phyloP scores from a whole-genome alignment of 2,113 vertebrate genomes.

The Etheostoma cragini region DNA sequence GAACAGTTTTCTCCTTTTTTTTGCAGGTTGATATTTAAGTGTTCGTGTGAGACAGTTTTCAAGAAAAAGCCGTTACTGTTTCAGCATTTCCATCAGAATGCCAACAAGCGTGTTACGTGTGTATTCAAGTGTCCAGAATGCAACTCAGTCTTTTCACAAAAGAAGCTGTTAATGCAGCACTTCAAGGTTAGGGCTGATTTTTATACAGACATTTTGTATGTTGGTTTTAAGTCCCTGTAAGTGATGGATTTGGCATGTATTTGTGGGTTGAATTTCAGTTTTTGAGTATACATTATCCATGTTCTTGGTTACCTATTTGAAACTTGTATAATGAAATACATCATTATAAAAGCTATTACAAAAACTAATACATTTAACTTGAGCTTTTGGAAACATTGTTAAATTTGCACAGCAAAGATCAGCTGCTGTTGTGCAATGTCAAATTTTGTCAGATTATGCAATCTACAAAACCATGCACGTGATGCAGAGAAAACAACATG shows the following conservation, averaged over 20 bases:
- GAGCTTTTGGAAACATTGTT: background rate
- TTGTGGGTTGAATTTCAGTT: background rate
- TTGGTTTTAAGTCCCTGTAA: background rate
- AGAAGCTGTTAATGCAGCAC: slow-evolving; percentile 92
- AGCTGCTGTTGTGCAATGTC: background rate
- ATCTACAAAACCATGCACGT: background rate
- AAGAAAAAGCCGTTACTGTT: slow-evolving; percentile 93
- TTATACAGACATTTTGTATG: background rate
- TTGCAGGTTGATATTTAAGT: slow-evolving; percentile 94
- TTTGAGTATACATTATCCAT: background rate
- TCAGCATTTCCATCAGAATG: slow-evolving; percentile 94
- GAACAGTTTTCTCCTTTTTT: slow-evolving; percentile 1
- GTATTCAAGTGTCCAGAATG: slow-evolving; percentile 97
- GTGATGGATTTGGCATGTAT: background rate
- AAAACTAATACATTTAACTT: background rate
- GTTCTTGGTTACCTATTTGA: background rate
- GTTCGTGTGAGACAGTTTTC: slow-evolving; percentile 94
- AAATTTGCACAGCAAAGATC: background rate
- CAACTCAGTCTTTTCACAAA: slow-evolving; percentile 92
- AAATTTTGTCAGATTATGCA: background rate
- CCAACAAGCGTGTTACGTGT: slow-evolving; percentile 86
- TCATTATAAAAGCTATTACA: too few species aligned
- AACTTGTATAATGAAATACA: background rate
- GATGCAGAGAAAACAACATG: background rate
- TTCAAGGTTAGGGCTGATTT: slow-evolving; percentile 89